These are phyloP conservation scores for Cherax destructor DNA, from an alignment of 1,140 invertebrate genomes.

Conservation along the genomic window DNA sequence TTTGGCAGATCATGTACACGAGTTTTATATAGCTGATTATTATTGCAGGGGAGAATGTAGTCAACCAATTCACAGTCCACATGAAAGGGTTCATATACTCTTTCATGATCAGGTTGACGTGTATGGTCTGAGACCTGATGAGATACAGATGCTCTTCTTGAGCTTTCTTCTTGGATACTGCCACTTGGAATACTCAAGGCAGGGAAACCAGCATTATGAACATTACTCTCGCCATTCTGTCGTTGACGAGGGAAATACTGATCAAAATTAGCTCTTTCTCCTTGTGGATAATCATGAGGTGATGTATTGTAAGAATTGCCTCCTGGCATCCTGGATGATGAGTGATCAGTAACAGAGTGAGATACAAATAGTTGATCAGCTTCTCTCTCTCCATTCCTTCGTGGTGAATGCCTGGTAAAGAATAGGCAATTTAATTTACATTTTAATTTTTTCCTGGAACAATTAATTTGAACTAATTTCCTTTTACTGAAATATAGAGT, in stretches of 20 bases:
- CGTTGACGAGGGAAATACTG: neutral
- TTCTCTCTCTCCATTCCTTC: neutral
- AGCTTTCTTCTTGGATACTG: neutral
- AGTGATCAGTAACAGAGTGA: neutral
- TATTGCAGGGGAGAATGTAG: neutral
- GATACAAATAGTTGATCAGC: neutral
- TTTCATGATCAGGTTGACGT: neutral
- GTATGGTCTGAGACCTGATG: neutral
- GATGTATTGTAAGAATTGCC: too few relatives aligned
- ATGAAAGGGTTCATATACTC: neutral
- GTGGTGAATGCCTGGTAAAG: neutral
- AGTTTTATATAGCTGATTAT: neutral
- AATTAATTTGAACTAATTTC: too few relatives aligned
- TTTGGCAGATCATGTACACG: neutral
- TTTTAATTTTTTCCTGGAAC: too few relatives aligned
- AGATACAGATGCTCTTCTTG: neutral
- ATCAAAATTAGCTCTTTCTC: neutral
- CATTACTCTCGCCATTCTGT: neutral
- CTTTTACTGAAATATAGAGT: too few relatives aligned
- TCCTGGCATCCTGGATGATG: neutral
- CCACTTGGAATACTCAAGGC: neutral
- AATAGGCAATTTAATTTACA: neutral
- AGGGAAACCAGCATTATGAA: too few relatives aligned
- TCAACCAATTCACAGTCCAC: neutral
- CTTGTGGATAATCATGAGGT: neutral